phyloP scores from a whole-genome alignment of 2,888 invertebrate genomes.

The Seira sanloemensis region DNA sequence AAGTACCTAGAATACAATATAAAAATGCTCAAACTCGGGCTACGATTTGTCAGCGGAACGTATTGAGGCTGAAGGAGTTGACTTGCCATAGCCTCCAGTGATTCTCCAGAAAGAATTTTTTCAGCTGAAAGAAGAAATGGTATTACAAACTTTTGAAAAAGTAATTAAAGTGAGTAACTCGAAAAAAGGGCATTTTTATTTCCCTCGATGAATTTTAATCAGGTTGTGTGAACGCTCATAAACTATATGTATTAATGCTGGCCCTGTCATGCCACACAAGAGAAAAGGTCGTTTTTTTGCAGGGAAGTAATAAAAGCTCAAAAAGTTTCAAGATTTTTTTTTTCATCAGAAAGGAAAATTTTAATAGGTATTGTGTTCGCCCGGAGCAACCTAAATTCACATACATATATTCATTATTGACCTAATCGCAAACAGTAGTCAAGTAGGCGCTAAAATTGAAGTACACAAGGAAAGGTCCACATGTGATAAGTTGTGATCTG shows the following conservation, averaged over 20 bases:
- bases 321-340: neutral
- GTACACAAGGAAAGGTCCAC: too few relatives aligned
- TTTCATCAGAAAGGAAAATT: neutral
- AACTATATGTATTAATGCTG: neutral
- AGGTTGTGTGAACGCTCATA: constrained; percentile 16
- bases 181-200: constrained; percentile 14
- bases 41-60: neutral
- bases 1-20: neutral
- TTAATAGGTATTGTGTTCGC: too few relatives aligned
- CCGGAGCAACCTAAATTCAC: neutral
- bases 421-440: constrained; percentile 7
- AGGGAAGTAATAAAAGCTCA: neutral
- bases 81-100: neutral
- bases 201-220: constrained; percentile 32
- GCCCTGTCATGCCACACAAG: neutral
- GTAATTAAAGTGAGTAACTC: constrained; percentile 50
- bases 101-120: neutral
- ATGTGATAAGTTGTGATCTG: too few relatives aligned
- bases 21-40: neutral
- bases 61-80: neutral
- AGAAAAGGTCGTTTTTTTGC: neutral
- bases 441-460: neutral
- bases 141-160: constrained; percentile 41
- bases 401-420: too few relatives aligned
- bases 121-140: too few relatives aligned